Percentiles rank a stretch among this genome's conserved stretches.
Evolutionary conservation across 2,113 vertebrate species (phyloP).

Genomic region (Carollia perspicillata): DNA sequence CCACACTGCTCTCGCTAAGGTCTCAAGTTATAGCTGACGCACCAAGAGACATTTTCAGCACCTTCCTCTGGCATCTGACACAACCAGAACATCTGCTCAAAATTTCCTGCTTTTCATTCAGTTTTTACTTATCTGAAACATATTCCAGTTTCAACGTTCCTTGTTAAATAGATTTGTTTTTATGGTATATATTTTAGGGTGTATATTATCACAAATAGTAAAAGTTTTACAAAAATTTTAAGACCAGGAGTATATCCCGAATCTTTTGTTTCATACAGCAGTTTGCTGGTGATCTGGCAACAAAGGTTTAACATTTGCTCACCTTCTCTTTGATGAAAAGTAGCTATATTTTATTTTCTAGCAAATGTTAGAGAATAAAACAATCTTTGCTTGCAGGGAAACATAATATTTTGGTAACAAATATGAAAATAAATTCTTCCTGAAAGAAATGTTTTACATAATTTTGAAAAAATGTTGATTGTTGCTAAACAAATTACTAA

Average conservation of each 20-base stretch:
- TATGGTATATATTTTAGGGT: neutral
- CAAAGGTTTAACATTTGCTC: neutral
- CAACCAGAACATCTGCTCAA: neutral
- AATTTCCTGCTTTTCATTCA: neutral
- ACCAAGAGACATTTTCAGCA: neutral
- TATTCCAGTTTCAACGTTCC: neutral
- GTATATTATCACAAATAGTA: neutral
- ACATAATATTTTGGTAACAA: constrained; percentile 7
- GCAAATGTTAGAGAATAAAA: constrained; percentile 12
- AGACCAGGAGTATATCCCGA: neutral
- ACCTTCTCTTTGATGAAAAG: neutral
- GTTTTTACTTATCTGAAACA: neutral
- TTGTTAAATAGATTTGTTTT: neutral
- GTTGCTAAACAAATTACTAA: neutral
- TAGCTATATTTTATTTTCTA: neutral
- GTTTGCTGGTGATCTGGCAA: neutral
- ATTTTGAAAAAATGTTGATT: neutral
- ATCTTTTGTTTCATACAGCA: neutral
- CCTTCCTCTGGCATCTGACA: neutral
- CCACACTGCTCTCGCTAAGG: neutral
- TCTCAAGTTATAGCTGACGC: neutral
- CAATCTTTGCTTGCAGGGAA: neutral
- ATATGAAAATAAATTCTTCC: neutral
- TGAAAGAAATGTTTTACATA: neutral
- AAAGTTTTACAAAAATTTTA: neutral